Conservation (phyloP, 2,113 vertebrate species). For the Engraulis encrasicolus region DNA sequence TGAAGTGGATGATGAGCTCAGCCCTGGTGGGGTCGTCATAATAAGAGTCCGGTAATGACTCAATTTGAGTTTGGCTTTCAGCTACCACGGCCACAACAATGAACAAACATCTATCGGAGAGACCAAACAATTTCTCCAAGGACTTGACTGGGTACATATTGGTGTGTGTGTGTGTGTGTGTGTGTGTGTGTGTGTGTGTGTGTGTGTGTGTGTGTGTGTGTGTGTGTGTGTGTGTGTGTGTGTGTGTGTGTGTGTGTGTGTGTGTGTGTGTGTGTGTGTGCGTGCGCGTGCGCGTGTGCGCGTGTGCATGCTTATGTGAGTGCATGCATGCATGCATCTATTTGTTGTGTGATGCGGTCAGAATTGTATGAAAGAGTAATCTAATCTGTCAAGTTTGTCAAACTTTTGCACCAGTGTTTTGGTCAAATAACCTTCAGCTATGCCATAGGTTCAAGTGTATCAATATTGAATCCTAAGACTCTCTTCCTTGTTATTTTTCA, state of each 20-base stretch:
- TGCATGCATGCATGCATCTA: background rate
- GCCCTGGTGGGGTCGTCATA: background rate
- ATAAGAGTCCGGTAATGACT: constrained; percentile 1
- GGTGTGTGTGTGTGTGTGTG: background rate
- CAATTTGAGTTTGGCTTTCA: background rate
- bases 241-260: background rate
- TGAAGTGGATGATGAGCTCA: background rate
- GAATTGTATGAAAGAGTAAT: too few relatives aligned
- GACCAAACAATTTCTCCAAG: background rate
- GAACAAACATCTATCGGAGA: background rate
- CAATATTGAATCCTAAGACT: too few relatives aligned
- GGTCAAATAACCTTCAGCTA: too few relatives aligned
- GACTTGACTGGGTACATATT: background rate
- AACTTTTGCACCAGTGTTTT: too few relatives aligned
- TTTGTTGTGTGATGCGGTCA: too few relatives aligned
- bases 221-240: background rate
- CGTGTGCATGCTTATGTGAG: background rate
- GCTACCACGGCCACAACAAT: background rate
- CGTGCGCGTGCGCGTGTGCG: background rate
- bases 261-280: background rate
- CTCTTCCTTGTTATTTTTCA: too few relatives aligned
- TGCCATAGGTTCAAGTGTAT: too few relatives aligned
- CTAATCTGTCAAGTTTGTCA: too few relatives aligned
- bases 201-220: background rate
- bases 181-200: background rate